A percentile compares a stretch with the other conserved stretches of the same genome.
Conservation (phyloP, 2,888 invertebrate genomes). For the Lithophane semibrunnea region DNA sequence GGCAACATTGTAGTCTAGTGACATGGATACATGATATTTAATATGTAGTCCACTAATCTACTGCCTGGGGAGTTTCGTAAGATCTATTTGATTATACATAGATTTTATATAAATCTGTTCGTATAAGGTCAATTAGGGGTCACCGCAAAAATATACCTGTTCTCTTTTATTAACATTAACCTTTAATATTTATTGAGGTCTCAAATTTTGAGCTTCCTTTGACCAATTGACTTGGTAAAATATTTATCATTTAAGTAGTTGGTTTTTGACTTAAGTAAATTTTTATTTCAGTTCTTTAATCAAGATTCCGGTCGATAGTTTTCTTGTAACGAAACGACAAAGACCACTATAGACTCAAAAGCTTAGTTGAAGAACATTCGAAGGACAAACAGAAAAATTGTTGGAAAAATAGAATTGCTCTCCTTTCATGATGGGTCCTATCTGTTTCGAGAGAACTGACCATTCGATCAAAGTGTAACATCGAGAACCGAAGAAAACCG, state of each 20-base stretch:
- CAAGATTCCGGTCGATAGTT: neutral
- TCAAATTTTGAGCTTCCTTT: neutral
- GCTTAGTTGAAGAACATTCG: conserved; percentile 30
- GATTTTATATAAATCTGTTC: neutral
- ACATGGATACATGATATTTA: conserved; percentile 23
- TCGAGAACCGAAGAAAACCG: conserved; percentile 26
- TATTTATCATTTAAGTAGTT: neutral
- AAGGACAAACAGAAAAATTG: conserved; percentile 45
- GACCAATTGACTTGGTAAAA: neutral
- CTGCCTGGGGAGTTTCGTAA: conserved; percentile 5
- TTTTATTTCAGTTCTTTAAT: neutral
- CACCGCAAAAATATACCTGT: neutral
- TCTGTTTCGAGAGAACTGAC: conserved; percentile 35
- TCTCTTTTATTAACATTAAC: neutral
- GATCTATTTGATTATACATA: neutral
- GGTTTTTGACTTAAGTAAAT: neutral
- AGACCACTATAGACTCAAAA: conserved; percentile 12
- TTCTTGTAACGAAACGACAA: conserved; percentile 26
- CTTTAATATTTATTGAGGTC: neutral
- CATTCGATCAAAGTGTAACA: conserved; percentile 49
- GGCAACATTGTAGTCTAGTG: conserved; percentile 14
- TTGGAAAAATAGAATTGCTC: conserved; percentile 38
- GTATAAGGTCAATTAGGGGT: neutral
- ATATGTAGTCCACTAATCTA: conserved; percentile 17
- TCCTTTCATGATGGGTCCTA: conserved; percentile 36